Base-by-base conservation (phyloP, 2,888 invertebrate genomes). In the Stenotaenia linearis region DNA sequence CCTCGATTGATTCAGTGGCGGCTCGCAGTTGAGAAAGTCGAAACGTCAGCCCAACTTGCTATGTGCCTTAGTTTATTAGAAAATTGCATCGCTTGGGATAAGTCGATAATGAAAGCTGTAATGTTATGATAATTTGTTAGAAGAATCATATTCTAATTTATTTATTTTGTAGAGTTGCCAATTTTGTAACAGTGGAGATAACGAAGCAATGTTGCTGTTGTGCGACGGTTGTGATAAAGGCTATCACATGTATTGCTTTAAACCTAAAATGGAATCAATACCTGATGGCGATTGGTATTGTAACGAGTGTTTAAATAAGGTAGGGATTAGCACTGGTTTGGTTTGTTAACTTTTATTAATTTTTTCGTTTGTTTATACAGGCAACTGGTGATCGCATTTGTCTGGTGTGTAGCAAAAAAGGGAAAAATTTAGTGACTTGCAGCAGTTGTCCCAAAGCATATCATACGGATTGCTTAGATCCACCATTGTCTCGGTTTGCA, bases 231-330 rank as follows among this genome's bases (percentile, higher is more conserved):
- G 98, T 88, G 98, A 98, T 88, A 95, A 96, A 86, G 98, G 98
- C 78, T 98, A 97, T 88, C 98, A 98, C 88, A 98, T 97, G 76
- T 98, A 98, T 87, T 98, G 98, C 89, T 98, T 98, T 90, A 96
- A 95, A 88, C 98, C 98, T 82, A 91, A 93, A 86, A 94, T 98
- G 94, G 95, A 95, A 80, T 92, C 92, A 84, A 97, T 98, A 87
- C 98, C 98, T 21, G 97, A 97, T 83, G 98, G 98, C 35, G 97
- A 98, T 87, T 98, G 98, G 98, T 98, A 95, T 87, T 98, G 97
- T 87, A 96, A 93, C 89, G 96, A 96, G 85, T 98, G 97, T 87
- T 81, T 83, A 45, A 84, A 84, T 78, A 84, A 84, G 81, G 84
- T 84, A 81, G 79, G 45, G 7, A 0, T 3, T 7, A 6, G 6